A percentile compares a stretch with the other conserved stretches of the same genome.
These are phyloP conservation scores for Drosophila siamana DNA, from an alignment of 2,888 invertebrate species.

Conservation along the genomic window DNA sequence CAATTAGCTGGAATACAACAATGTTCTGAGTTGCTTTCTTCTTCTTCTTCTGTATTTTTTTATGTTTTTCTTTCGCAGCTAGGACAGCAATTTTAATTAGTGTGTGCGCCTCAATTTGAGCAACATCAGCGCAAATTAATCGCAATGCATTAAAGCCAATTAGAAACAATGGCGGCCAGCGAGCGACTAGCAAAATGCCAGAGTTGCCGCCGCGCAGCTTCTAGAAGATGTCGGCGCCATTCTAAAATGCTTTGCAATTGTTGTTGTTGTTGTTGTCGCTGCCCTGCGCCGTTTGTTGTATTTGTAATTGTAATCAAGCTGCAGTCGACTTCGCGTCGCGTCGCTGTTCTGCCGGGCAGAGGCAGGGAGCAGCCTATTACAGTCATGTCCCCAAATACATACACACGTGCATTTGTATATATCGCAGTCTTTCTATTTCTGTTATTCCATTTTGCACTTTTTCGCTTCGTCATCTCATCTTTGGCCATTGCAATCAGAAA, in stretches of 20 bases:
- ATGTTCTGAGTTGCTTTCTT: slow-evolving; percentile 13
- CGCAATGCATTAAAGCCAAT: slow-evolving; percentile 78
- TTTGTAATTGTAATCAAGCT: slow-evolving; percentile 61
- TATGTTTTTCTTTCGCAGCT: slow-evolving; percentile 25
- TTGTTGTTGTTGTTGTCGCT: slow-evolving; percentile 17
- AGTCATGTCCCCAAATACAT: slow-evolving; percentile 13
- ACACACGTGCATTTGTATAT: slow-evolving; percentile 5
- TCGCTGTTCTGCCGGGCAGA: slow-evolving; percentile 13
- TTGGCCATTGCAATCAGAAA: slow-evolving; percentile 67
- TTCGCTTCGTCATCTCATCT: slow-evolving; percentile 67
- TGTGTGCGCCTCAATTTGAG: slow-evolving; percentile 59
- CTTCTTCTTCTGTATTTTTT: not conserved
- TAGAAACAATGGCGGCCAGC: slow-evolving; percentile 49
- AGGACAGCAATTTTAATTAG: slow-evolving; percentile 74
- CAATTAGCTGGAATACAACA: slow-evolving; percentile 59
- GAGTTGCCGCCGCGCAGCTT: slow-evolving; percentile 7
- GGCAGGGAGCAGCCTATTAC: slow-evolving; percentile 5
- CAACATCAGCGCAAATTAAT: slow-evolving; percentile 74
- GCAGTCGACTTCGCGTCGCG: slow-evolving; percentile 24
- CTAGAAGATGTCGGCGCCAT: slow-evolving; percentile 46
- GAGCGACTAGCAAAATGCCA: slow-evolving; percentile 4
- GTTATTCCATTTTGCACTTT: slow-evolving; percentile 39
- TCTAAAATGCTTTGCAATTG: slow-evolving; percentile 10
- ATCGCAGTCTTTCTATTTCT: slow-evolving; percentile 14
- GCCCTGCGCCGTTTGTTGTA: slow-evolving; percentile 2